Percentiles rank a stretch among this genome's conserved stretches.
Conservation (phyloP, 2,888 invertebrate species). For the Bedellia somnulentella region DNA sequence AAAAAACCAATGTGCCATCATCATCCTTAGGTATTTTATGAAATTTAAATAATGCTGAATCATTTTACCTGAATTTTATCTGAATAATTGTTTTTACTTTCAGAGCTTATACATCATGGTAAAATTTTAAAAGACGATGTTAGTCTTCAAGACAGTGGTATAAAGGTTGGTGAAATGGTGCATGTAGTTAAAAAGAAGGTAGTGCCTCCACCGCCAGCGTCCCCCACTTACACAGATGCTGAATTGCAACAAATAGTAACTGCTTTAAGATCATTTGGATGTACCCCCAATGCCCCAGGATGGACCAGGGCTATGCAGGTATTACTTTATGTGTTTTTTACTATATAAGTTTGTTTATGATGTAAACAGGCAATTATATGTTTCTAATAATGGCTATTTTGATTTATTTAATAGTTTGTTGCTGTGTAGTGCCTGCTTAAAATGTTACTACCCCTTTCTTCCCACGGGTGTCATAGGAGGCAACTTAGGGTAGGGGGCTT, state of each 20-base stretch:
- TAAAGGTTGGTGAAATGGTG: slow-evolving; percentile 59
- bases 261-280: slow-evolving; percentile 64
- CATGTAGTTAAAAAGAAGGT: slow-evolving; percentile 58
- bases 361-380: too few species aligned
- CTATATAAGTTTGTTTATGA: too few species aligned
- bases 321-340: slow-evolving; percentile 9
- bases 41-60: not conserved
- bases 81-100: slow-evolving; percentile 10
- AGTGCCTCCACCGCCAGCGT: slow-evolving; percentile 23
- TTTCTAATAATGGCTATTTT: too few species aligned
- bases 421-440: too few species aligned
- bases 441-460: too few species aligned
- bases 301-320: slow-evolving; percentile 71
- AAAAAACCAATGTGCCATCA: slow-evolving; percentile 56
- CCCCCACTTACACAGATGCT: slow-evolving; percentile 55
- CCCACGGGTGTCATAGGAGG: too few species aligned
- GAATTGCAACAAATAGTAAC: slow-evolving; percentile 65
- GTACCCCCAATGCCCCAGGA: slow-evolving; percentile 59
- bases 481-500: too few species aligned
- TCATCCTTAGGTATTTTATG: slow-evolving; percentile 52
- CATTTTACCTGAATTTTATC: too few species aligned
- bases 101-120: slow-evolving; percentile 74
- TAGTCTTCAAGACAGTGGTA: slow-evolving; percentile 65
- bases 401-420: too few species aligned
- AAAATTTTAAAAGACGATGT: slow-evolving; percentile 64